Conservation (phyloP, 2,888 invertebrate genomes). For the Eulithis prunata region DNA sequence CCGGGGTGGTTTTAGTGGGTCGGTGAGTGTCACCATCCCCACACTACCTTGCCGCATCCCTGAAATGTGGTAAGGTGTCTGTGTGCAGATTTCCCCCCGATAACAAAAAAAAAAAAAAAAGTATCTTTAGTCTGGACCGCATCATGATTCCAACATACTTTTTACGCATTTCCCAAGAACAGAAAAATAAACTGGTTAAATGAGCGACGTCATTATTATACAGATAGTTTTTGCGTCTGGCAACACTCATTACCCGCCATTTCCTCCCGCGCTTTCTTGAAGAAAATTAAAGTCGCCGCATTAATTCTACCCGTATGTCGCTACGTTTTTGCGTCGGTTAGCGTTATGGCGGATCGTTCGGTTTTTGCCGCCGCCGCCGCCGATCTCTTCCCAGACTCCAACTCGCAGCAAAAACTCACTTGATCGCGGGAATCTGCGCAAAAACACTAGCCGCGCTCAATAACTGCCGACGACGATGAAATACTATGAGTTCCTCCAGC, state of each 20-base stretch:
- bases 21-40: no score
- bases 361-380: slow-evolving; percentile 70
- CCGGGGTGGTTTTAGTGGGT: no score
- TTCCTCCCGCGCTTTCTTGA: slow-evolving; percentile 83
- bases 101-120: no score
- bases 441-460: slow-evolving; percentile 77
- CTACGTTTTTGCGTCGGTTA: slow-evolving; percentile 62
- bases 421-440: slow-evolving; percentile 68
- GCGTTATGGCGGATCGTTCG: slow-evolving; percentile 70
- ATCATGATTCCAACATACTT: slow-evolving; percentile 54
- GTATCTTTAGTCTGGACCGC: background rate
- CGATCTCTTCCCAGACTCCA: slow-evolving; percentile 75
- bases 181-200: slow-evolving; percentile 68
- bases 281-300: slow-evolving; percentile 82
- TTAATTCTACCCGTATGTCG: slow-evolving; percentile 81
- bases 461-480: slow-evolving; percentile 80
- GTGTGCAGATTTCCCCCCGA: no score
- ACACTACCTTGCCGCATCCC: no score
- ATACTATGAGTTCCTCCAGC: slow-evolving; percentile 79
- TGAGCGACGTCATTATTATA: slow-evolving; percentile 76
- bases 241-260: slow-evolving; percentile 79
- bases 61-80: no score
- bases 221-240: slow-evolving; percentile 74
- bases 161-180: slow-evolving; percentile 50
- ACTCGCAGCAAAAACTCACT: slow-evolving; percentile 58